A percentile compares a stretch with the other conserved stretches of the same genome.
Evolutionary conservation across 2,888 invertebrate species (phyloP).

Genomic region (Galerucella nymphaeae): DNA sequence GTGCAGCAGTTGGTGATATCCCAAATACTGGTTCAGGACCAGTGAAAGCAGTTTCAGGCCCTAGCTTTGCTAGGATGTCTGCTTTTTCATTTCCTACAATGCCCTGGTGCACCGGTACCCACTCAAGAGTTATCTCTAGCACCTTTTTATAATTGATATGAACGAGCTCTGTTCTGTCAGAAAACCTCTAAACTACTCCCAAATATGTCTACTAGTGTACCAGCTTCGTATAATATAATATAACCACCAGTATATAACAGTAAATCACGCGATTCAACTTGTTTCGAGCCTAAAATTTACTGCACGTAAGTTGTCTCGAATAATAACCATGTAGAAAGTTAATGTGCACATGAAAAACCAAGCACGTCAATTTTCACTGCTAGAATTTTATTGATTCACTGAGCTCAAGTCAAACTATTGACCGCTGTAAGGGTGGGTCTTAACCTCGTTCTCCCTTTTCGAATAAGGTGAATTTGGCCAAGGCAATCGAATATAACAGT

Average conservation of each 20-base stretch:
- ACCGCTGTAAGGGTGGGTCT: slow-evolving; percentile 43
- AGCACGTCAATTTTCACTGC: slow-evolving; percentile 17
- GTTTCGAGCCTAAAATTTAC: neutral
- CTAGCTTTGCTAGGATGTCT: too few relatives aligned
- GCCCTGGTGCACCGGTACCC: too few relatives aligned
- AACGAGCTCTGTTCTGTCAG: neutral
- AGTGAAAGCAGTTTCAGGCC: too few relatives aligned
- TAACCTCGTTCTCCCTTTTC: slow-evolving; percentile 16
- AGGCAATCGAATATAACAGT: neutral
- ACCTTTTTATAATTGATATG: too few relatives aligned
- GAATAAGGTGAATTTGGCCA: neutral
- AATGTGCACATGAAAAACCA: slow-evolving; percentile 23
- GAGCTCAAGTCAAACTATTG: slow-evolving; percentile 41
- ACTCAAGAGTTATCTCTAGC: too few relatives aligned
- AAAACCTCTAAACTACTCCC: neutral
- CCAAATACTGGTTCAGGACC: too few relatives aligned
- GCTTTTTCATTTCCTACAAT: too few relatives aligned
- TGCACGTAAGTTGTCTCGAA: slow-evolving; percentile 25
- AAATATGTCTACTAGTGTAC: neutral
- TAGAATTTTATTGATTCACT: slow-evolving; percentile 30
- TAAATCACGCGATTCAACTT: neutral
- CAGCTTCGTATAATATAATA: neutral
- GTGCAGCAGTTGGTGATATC: too few relatives aligned
- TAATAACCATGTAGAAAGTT: slow-evolving; percentile 23
- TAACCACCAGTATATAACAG: neutral